A percentile compares a stretch with the other conserved stretches of the same genome.
Conservation (phyloP, 1,140 invertebrate genomes). For the Neodiprion fabricii region DNA sequence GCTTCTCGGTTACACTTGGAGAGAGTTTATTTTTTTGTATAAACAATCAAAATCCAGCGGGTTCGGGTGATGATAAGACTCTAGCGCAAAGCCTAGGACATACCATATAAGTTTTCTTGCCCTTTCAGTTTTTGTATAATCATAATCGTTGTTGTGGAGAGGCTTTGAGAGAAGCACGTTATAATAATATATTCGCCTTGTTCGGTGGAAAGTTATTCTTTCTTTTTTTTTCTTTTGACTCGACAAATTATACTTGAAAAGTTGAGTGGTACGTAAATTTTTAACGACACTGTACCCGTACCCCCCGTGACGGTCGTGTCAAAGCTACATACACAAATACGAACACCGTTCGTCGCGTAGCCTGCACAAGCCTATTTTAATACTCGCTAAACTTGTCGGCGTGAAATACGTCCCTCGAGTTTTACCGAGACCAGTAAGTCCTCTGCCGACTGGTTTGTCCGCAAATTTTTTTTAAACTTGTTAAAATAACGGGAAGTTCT, state of each 20-base stretch:
- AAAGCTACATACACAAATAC: not conserved
- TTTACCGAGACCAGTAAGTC: conserved; percentile 12
- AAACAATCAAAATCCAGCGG: too few species aligned
- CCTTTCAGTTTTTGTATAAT: too few species aligned
- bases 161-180: too few species aligned
- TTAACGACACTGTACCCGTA: not conserved
- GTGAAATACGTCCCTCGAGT: conserved; percentile 28
- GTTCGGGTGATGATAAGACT: too few species aligned
- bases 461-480: not conserved
- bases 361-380: conserved; percentile 36
- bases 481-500: conserved; percentile 1
- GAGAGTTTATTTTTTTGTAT: too few species aligned
- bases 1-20: too few species aligned
- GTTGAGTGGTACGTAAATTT: not conserved
- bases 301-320: not conserved
- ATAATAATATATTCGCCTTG: too few species aligned
- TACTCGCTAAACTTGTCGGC: conserved; percentile 43
- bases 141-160: too few species aligned
- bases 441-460: conserved; percentile 34
- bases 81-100: too few species aligned
- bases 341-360: not conserved
- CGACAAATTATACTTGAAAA: not conserved
- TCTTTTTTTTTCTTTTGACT: not conserved
- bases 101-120: too few species aligned
- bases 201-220: not conserved